phyloP scores from a whole-genome alignment of 2,113 vertebrate species.

The Loxodonta africana region DNA sequence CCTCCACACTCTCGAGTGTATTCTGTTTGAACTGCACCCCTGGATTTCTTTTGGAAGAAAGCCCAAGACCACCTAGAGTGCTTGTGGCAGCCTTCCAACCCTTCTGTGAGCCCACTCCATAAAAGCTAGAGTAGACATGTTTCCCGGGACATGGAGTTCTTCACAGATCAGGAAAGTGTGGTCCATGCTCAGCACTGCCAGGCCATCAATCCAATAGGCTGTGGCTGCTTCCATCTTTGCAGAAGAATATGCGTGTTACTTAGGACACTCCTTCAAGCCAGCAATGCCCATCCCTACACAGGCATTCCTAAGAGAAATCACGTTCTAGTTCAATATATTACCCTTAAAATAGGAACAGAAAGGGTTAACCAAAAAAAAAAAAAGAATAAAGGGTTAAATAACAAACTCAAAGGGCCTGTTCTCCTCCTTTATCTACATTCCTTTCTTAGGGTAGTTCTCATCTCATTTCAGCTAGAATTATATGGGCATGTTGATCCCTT shows the following conservation, averaged over 20 bases:
- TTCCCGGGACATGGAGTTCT: slow-evolving; percentile 92
- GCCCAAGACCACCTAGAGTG: slow-evolving; percentile 89
- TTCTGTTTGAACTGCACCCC: slow-evolving; percentile 94
- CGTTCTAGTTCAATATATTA: background rate
- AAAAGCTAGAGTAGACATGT: slow-evolving; percentile 94
- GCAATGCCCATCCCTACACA: background rate
- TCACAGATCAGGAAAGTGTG: slow-evolving; percentile 94
- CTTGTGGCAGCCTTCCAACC: slow-evolving; percentile 89
- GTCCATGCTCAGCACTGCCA: slow-evolving; percentile 94
- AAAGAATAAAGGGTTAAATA: background rate
- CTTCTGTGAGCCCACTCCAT: slow-evolving; percentile 93
- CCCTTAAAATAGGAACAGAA: background rate
- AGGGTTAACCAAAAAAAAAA: background rate
- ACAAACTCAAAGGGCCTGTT: background rate
- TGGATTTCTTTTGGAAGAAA: slow-evolving; percentile 93
- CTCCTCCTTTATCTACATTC: background rate
- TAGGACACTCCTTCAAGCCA: background rate
- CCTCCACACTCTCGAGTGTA: slow-evolving; percentile 88
- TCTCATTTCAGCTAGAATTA: background rate
- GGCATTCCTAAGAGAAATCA: background rate
- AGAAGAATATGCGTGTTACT: slow-evolving; percentile 79
- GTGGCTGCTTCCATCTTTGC: slow-evolving; percentile 94
- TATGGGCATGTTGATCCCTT: background rate
- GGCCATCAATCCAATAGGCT: slow-evolving; percentile 94
- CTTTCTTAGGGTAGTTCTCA: background rate